Evolutionary conservation across 2,113 vertebrate genomes (phyloP).

Genomic region (Sinosuthora webbiana): DNA sequence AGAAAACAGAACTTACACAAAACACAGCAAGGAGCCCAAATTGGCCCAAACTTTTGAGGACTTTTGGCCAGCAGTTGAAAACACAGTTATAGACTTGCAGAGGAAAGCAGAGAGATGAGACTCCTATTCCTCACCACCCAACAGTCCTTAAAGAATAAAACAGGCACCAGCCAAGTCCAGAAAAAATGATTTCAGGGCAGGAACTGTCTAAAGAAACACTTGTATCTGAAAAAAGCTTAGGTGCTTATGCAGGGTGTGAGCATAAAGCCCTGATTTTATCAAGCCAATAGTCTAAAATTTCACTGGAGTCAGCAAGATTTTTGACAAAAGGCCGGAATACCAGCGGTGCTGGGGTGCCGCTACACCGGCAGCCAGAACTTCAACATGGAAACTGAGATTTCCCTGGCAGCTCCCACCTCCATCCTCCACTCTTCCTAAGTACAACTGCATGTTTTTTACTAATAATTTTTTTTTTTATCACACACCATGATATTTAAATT

Average conservation of each 20-base stretch:
- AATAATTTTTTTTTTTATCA: not conserved
- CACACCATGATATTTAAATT: not conserved
- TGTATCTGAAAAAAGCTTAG: not conserved
- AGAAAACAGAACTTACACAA: not conserved
- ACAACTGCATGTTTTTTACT: rapidly evolving
- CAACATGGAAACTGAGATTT: not conserved
- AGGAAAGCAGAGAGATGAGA: not conserved
- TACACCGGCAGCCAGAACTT: rapidly evolving
- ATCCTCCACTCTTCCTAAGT: not conserved
- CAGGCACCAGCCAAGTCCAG: not conserved
- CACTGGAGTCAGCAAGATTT: not conserved
- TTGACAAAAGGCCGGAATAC: not conserved
- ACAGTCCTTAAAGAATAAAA: not conserved
- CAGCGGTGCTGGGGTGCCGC: rapidly evolving
- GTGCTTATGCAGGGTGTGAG: not conserved
- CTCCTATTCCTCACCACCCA: not conserved
- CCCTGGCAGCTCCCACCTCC: not conserved
- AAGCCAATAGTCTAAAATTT: not conserved
- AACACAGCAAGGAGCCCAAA: not conserved
- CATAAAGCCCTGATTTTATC: not conserved
- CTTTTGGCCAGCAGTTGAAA: not conserved
- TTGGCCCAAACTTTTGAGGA: not conserved
- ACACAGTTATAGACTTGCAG: rapidly evolving
- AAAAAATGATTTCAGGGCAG: not conserved
- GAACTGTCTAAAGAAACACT: not conserved